These are phyloP conservation scores for Merodon equestris DNA, from an alignment of 2,888 invertebrate genomes.

Conservation along the genomic window DNA sequence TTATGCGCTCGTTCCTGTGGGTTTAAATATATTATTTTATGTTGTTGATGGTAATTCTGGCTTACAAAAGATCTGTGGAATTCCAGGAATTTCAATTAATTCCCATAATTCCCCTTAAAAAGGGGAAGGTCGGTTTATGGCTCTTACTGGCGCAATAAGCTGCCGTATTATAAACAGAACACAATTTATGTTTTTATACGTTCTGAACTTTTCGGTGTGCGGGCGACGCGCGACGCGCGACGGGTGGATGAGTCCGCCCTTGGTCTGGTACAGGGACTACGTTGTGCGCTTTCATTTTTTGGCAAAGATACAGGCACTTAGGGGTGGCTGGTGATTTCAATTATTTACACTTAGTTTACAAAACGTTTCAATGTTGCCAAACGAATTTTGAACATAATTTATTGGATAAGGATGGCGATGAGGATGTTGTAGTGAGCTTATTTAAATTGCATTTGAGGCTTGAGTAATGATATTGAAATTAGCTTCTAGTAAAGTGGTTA, in stretches of 20 bases:
- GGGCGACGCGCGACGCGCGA: slow-evolving; percentile 25
- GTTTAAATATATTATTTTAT: slow-evolving; percentile 67
- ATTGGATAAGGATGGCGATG: slow-evolving; percentile 36
- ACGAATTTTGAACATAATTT: slow-evolving; percentile 61
- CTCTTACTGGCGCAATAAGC: slow-evolving; percentile 62
- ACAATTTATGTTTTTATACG: slow-evolving; percentile 66
- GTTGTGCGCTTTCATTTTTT: slow-evolving; percentile 53
- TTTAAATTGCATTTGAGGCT: slow-evolving; percentile 58
- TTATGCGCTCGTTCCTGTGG: slow-evolving; percentile 55
- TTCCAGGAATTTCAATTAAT: slow-evolving; percentile 79
- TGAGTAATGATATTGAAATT: slow-evolving; percentile 39
- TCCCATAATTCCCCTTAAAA: slow-evolving; percentile 76
- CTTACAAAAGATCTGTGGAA: slow-evolving; percentile 78
- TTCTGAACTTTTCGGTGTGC: slow-evolving; percentile 54
- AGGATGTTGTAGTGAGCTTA: slow-evolving; percentile 44
- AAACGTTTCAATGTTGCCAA: slow-evolving; percentile 52
- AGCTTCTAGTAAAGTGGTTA: slow-evolving; percentile 60
- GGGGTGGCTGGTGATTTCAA: slow-evolving; percentile 61
- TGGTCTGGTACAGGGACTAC: neutral
- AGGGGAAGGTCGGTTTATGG: slow-evolving; percentile 59
- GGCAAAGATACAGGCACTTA: slow-evolving; percentile 53
- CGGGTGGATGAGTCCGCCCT: too few species aligned
- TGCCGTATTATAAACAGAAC: slow-evolving; percentile 66
- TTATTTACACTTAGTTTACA: slow-evolving; percentile 67
- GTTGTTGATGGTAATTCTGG: slow-evolving; percentile 77